A percentile compares a stretch with the other conserved stretches of the same genome.
phyloP scores from a whole-genome alignment of 2,888 invertebrate species.

The Steinernema carpocapsae region DNA sequence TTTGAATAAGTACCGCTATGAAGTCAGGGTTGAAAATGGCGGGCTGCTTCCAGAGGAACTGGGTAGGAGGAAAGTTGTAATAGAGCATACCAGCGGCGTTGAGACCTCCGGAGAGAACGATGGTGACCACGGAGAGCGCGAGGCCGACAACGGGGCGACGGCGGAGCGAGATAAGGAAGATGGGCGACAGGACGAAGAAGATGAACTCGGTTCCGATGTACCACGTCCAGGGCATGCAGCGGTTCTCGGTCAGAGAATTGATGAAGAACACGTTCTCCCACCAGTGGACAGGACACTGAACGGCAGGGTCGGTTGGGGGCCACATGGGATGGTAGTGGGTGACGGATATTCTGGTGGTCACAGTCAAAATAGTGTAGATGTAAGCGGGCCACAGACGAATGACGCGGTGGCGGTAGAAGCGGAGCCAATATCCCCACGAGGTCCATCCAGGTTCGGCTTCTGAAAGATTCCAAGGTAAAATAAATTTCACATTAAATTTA shows the following conservation, averaged over 20 bases:
- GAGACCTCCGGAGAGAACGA: conserved; percentile 54
- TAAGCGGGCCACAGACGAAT: conserved; percentile 69
- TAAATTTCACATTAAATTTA: too few relatives aligned
- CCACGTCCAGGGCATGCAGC: conserved; percentile 69
- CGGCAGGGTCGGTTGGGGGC: conserved; percentile 68
- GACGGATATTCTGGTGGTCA: conserved; percentile 63
- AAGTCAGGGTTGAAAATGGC: conserved; percentile 67
- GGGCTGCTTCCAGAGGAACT: conserved; percentile 68
- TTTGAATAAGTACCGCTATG: conserved; percentile 49
- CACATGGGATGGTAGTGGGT: conserved; percentile 68
- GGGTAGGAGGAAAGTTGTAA: conserved; percentile 68
- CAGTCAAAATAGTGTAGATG: conserved; percentile 63
- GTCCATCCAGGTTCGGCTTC: conserved; percentile 66
- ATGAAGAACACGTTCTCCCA: conserved; percentile 54
- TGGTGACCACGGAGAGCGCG: conserved; percentile 49
- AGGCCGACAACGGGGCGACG: conserved; percentile 57
- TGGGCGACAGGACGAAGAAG: conserved; percentile 67
- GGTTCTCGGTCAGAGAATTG: conserved; percentile 58
- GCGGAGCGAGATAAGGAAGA: conserved; percentile 63
- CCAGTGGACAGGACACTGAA: conserved; percentile 68
- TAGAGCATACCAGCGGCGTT: conserved; percentile 59
- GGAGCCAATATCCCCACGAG: conserved; percentile 67
- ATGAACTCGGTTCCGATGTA: conserved; percentile 69
- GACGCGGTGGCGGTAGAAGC: conserved; percentile 67
- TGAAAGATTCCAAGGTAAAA: conserved; percentile 36